Evolutionary conservation across 2,113 vertebrate species (phyloP).

Genomic region (Drymodes brunneopygia): DNA sequence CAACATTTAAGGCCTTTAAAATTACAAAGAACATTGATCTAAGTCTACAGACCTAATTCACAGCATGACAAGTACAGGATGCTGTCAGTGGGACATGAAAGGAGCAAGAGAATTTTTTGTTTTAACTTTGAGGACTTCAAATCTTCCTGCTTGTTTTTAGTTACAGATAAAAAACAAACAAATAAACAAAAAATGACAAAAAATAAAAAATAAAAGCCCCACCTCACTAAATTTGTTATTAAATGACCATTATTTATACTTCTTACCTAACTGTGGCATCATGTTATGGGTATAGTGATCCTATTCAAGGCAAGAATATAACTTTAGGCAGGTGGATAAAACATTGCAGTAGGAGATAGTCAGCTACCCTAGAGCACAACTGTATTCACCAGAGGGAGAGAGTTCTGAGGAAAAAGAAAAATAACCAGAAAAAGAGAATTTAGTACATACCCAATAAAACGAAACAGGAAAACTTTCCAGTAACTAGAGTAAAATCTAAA

Average conservation of each 20-base stretch:
- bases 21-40: background rate
- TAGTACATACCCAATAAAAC: background rate
- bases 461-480: background rate
- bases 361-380: background rate
- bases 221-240: background rate
- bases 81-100: background rate
- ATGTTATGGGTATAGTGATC: background rate
- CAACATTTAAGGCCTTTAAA: background rate
- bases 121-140: background rate
- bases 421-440: background rate
- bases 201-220: background rate
- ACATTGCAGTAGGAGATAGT: background rate
- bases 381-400: background rate
- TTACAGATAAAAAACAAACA: background rate
- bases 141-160: background rate
- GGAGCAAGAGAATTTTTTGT: background rate
- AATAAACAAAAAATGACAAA: background rate
- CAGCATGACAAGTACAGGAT: background rate
- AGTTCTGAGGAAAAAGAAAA: rapidly evolving
- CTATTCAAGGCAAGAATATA: background rate
- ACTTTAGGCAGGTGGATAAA: background rate
- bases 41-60: background rate
- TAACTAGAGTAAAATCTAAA: background rate
- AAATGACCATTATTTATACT: background rate
- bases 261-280: background rate